These are phyloP conservation scores for Austrolebias charrua DNA, from an alignment of 2,797 vertebrate genomes.

Conservation along the genomic window DNA sequence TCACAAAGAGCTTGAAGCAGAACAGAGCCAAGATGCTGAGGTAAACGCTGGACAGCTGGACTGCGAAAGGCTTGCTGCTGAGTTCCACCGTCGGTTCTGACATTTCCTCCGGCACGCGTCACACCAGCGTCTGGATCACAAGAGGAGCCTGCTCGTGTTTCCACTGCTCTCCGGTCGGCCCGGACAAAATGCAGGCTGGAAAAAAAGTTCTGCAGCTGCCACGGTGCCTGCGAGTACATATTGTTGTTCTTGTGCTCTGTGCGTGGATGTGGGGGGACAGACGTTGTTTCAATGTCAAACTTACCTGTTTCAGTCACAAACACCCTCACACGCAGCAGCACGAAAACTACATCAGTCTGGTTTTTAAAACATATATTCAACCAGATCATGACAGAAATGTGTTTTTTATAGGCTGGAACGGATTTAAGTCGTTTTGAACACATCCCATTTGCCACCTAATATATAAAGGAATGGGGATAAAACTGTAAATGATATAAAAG, in stretches of 20 bases:
- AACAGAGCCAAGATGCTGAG: conserved; percentile 96
- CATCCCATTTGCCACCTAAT: neutral
- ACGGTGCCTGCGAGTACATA: conserved; percentile 55
- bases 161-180: conserved; percentile 41
- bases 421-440: neutral
- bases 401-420: neutral
- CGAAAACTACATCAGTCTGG: too few species aligned
- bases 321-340: neutral
- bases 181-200: conserved; percentile 54
- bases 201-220: conserved; percentile 72
- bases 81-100: conserved; percentile 85
- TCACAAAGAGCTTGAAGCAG: conserved; percentile 97
- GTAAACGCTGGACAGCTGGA: conserved; percentile 93
- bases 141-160: conserved; percentile 49
- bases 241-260: conserved; percentile 40
- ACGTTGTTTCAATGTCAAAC: conserved; percentile 13
- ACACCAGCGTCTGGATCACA: conserved; percentile 49
- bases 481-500: neutral
- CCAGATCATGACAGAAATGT: neutral
- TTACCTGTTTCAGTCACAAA: neutral
- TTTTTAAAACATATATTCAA: neutral
- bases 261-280: conserved; percentile 19
- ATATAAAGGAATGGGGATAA: too few species aligned
- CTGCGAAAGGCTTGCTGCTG: conserved; percentile 84
- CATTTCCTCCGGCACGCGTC: conserved; percentile 81